These are phyloP conservation scores for Chelidonichthys spinosus DNA, from an alignment of 2,797 vertebrate genomes.

Conservation along the genomic window DNA sequence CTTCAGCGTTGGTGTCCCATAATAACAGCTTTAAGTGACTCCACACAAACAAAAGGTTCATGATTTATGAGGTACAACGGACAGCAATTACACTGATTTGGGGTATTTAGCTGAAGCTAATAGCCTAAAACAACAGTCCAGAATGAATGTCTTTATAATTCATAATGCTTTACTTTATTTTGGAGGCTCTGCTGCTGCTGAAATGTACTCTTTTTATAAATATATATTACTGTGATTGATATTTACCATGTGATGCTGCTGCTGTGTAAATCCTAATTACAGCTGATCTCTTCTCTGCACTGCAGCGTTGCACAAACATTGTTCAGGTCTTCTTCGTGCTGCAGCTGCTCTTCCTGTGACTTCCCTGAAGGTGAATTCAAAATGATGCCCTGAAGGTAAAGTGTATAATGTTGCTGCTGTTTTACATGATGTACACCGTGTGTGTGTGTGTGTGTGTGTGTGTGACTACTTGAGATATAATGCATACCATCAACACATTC, in stretches of 20 bases:
- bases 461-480: conserved; percentile 9
- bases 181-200: not conserved
- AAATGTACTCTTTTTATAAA: not conserved
- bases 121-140: no score
- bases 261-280: not conserved
- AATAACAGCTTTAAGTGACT: no score
- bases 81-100: no score
- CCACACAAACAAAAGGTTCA: no score
- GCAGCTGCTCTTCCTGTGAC: not conserved
- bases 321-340: not conserved
- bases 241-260: not conserved
- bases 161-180: not conserved
- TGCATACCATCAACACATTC: conserved; percentile 12
- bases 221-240: no score
- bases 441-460: no score
- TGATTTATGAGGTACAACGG: no score
- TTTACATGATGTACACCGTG: conserved; percentile 1
- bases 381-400: not conserved
- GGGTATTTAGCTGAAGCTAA: no score
- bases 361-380: not conserved
- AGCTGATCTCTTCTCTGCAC: not conserved
- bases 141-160: no score
- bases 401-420: not conserved
- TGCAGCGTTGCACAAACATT: not conserved
- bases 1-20: no score